phyloP scores from a whole-genome alignment of 2,888 invertebrate species.

The Polydrusus cervinus region DNA sequence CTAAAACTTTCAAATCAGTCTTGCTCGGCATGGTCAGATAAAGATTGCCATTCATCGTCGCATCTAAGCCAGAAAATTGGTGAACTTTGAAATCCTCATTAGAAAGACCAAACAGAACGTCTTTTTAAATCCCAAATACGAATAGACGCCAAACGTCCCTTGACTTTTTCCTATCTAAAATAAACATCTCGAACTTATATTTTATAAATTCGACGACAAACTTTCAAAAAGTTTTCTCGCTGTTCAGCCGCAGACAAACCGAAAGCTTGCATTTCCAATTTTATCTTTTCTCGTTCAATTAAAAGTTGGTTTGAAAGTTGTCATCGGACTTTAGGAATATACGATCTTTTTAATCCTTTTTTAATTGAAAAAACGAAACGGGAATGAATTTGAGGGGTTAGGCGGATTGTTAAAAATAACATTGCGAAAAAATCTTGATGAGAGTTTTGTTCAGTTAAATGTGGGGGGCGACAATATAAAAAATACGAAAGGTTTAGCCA shows the following conservation, averaged over 20 bases:
- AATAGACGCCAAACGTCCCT: constrained; percentile 7
- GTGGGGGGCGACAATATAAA: no score
- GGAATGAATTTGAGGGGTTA: constrained; percentile 21
- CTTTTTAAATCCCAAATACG: background rate
- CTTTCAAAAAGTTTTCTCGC: constrained; percentile 19
- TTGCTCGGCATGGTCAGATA: background rate
- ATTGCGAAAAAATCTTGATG: constrained; percentile 5
- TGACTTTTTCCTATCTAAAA: constrained; percentile 16
- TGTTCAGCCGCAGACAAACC: constrained; percentile 19
- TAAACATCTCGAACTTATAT: constrained; percentile 28
- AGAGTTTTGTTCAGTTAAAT: background rate
- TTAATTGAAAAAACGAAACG: constrained; percentile 36
- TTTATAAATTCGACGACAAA: constrained; percentile 26
- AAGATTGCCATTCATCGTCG: background rate
- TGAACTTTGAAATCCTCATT: background rate
- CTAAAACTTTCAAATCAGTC: background rate
- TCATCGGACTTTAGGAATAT: constrained; percentile 37
- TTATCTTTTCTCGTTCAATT: constrained; percentile 41
- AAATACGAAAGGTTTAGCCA: no score
- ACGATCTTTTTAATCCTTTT: constrained; percentile 34
- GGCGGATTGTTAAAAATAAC: constrained; percentile 32
- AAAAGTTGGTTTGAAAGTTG: constrained; percentile 43
- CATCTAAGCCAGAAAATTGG: constrained; percentile 1
- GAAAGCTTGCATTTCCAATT: constrained; percentile 43
- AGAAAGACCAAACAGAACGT: background rate